Conservation (phyloP, 2,113 vertebrate species). For the Shinisaurus crocodilurus region DNA sequence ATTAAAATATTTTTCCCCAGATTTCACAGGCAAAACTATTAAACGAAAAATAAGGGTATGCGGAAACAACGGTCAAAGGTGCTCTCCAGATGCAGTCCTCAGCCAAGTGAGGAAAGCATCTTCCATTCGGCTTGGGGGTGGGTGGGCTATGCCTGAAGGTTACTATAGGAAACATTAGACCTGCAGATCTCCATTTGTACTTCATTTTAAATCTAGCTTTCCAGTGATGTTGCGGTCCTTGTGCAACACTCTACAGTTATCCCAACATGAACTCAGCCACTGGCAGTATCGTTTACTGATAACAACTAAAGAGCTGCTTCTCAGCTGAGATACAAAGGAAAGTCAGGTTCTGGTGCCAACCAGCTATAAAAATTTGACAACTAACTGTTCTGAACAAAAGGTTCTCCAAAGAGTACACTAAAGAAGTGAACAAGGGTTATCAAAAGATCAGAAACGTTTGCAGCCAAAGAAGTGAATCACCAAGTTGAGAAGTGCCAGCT, state of each 20-base stretch:
- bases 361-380: background rate
- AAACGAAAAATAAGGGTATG: background rate
- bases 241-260: background rate
- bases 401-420: background rate
- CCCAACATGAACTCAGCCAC: slow-evolving; percentile 1
- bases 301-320: background rate
- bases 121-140: background rate
- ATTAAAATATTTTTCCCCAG: background rate
- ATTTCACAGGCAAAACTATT: background rate
- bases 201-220: background rate
- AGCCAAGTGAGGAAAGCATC: background rate
- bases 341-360: background rate
- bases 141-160: no score
- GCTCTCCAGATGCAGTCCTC: background rate
- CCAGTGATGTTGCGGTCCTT: background rate
- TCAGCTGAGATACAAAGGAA: background rate
- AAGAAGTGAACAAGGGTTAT: slow-evolving; percentile 1
- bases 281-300: background rate
- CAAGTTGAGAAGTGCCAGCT: slow-evolving; percentile 14
- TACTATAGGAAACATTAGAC: background rate
- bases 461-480: slow-evolving; percentile 14
- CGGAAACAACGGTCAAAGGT: background rate
- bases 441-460: slow-evolving; percentile 26
- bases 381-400: background rate
- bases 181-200: background rate